Conservation (phyloP, 2,797 vertebrate species). For the Arctocebus calabarensis region DNA sequence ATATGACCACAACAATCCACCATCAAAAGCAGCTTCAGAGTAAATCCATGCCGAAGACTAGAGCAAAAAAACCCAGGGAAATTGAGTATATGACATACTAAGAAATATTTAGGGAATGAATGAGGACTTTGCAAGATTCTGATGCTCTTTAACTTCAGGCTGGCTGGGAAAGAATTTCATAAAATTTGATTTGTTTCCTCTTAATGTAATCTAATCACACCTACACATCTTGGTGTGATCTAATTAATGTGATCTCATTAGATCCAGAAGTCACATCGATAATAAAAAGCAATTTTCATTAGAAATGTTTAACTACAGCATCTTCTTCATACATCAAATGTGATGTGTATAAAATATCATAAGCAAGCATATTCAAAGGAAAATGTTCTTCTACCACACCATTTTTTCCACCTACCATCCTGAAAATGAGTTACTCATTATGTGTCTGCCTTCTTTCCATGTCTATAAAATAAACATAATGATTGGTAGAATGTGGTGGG, state of each 20-base stretch:
- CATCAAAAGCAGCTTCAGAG: background rate
- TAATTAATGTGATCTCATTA: background rate
- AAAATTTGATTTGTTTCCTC: background rate
- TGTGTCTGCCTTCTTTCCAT: background rate
- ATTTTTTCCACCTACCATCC: background rate
- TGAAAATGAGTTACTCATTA: background rate
- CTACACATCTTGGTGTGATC: background rate
- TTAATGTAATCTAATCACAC: background rate
- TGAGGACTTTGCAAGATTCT: background rate
- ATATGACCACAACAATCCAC: background rate
- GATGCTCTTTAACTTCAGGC: background rate
- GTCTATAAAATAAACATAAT: background rate
- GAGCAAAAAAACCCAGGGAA: background rate
- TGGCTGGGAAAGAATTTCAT: background rate
- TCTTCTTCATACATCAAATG: background rate
- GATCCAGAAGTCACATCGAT: background rate
- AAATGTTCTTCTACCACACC: background rate
- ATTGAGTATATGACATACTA: no score
- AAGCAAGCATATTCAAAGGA: background rate
- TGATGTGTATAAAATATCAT: background rate
- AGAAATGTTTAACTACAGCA: background rate
- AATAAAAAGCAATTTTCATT: background rate
- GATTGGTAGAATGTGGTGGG: no score
- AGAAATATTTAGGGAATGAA: background rate
- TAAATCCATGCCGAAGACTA: background rate